Percentiles rank a stretch among this genome's conserved stretches.
phyloP scores from a whole-genome alignment of 2,113 vertebrate species.

The Cisticola juncidis region DNA sequence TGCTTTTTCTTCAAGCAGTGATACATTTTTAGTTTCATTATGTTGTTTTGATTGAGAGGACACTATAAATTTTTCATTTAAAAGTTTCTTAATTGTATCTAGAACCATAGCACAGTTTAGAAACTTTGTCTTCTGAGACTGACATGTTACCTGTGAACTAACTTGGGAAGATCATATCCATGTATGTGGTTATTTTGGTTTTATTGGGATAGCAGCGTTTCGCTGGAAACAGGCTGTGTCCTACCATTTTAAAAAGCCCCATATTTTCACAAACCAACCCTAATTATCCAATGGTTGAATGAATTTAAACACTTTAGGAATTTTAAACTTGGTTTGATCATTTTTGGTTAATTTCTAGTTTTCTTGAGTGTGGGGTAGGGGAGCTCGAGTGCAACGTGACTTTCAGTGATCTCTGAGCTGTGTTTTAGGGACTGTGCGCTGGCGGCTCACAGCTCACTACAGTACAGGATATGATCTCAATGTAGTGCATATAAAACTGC shows the following conservation, averaged over 20 bases:
- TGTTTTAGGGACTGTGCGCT: conserved; percentile 64
- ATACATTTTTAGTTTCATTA: conserved; percentile 76
- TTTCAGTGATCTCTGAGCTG: conserved; percentile 64
- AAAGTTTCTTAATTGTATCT: conserved; percentile 82
- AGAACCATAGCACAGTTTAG: conserved; percentile 81
- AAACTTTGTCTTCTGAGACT: conserved; percentile 76
- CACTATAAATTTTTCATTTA: conserved; percentile 80
- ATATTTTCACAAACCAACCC: neutral
- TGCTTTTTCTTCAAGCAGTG: conserved; percentile 79
- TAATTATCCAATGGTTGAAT: conserved; percentile 58
- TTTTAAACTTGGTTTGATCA: conserved; percentile 75
- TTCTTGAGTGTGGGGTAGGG: conserved; percentile 52
- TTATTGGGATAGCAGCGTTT: conserved; percentile 62
- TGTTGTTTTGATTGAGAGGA: conserved; percentile 79
- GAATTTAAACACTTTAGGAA: conserved; percentile 66
- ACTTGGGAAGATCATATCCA: conserved; percentile 82
- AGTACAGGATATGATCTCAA: conserved; percentile 84
- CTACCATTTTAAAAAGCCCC: conserved; percentile 48
- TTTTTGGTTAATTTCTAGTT: conserved; percentile 75
- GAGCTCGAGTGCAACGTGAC: conserved; percentile 56
- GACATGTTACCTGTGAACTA: conserved; percentile 73
- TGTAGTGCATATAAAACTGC: conserved; percentile 71
- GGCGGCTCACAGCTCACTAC: conserved; percentile 65
- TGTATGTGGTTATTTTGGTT: conserved; percentile 72
- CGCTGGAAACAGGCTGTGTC: conserved; percentile 61